phyloP scores from a whole-genome alignment of 2,888 invertebrate species.

The Xestia rhomboidea region DNA sequence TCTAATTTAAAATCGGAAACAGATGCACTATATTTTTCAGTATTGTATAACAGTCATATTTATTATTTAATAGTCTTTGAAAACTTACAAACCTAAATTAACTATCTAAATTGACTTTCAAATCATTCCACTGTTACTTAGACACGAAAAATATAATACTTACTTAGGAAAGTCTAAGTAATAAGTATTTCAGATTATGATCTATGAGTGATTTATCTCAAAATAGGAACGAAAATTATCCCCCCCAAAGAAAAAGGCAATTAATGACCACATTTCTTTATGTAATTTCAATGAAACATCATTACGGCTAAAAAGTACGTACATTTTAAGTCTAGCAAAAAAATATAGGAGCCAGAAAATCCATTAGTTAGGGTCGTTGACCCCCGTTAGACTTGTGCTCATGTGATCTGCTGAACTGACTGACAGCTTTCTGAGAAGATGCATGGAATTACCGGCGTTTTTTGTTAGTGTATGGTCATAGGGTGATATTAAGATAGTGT shows the following conservation, averaged over 20 bases:
- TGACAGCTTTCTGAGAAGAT: constrained; percentile 50
- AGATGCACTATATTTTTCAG: background rate
- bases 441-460: constrained; percentile 54
- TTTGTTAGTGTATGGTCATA: constrained; percentile 37
- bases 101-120: constrained; percentile 7
- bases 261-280: constrained; percentile 54
- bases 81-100: background rate
- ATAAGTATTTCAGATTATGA: constrained; percentile 10
- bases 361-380: constrained; percentile 70
- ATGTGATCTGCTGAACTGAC: constrained; percentile 38
- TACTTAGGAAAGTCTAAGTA: background rate
- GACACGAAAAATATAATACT: background rate
- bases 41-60: too few relatives aligned
- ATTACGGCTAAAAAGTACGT: constrained; percentile 56
- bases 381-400: constrained; percentile 65
- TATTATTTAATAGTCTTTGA: background rate
- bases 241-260: constrained; percentile 14
- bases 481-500: background rate
- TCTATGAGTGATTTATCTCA: background rate
- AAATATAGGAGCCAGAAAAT: constrained; percentile 66
- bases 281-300: constrained; percentile 56
- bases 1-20: background rate
- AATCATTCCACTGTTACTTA: background rate
- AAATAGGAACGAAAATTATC: constrained; percentile 20
- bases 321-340: constrained; percentile 63